A percentile compares a stretch with the other conserved stretches of the same genome.
phyloP scores from a whole-genome alignment of 2,888 invertebrate genomes.

The Aquatica leii region DNA sequence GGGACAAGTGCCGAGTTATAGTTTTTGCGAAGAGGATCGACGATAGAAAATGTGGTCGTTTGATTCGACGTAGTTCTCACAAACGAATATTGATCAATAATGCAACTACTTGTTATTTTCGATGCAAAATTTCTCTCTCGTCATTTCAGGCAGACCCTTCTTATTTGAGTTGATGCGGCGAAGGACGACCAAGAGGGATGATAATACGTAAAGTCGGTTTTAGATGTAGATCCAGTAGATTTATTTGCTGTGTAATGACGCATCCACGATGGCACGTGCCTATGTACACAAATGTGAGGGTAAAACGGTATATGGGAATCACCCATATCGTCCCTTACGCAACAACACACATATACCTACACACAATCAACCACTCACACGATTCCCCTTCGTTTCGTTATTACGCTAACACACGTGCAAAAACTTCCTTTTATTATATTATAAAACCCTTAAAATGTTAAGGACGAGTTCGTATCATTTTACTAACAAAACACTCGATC shows the following conservation, averaged over 20 bases:
- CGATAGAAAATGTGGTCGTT: too few species aligned
- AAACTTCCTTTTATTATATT: conserved; percentile 20
- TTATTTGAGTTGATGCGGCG: conserved; percentile 3
- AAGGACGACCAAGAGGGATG: conserved; percentile 9
- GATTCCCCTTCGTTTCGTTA: conserved; percentile 26
- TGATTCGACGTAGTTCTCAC: too few species aligned
- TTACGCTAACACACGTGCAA: conserved; percentile 33
- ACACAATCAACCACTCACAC: conserved; percentile 33
- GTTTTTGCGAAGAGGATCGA: too few species aligned
- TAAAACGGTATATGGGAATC: conserved; percentile 30
- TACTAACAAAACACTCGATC: not conserved
- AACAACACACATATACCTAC: conserved; percentile 8
- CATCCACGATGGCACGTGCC: conserved; percentile 38
- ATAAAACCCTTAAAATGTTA: too few species aligned
- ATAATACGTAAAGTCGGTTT: conserved; percentile 23
- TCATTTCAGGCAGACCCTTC: not conserved
- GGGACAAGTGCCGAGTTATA: too few species aligned
- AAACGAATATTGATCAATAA: too few species aligned
- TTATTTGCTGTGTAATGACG: conserved; percentile 41
- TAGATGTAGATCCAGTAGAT: conserved; percentile 34
- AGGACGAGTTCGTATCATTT: not conserved
- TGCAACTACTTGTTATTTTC: conserved; percentile 20
- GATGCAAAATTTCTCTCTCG: conserved; percentile 8
- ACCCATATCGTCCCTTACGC: conserved; percentile 34
- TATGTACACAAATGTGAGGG: conserved; percentile 32